Evolutionary conservation across 2,888 invertebrate genomes (phyloP), one percentile per base, ranked within the genome.

Genomic region (Ectemnius cavifrons): DNA sequence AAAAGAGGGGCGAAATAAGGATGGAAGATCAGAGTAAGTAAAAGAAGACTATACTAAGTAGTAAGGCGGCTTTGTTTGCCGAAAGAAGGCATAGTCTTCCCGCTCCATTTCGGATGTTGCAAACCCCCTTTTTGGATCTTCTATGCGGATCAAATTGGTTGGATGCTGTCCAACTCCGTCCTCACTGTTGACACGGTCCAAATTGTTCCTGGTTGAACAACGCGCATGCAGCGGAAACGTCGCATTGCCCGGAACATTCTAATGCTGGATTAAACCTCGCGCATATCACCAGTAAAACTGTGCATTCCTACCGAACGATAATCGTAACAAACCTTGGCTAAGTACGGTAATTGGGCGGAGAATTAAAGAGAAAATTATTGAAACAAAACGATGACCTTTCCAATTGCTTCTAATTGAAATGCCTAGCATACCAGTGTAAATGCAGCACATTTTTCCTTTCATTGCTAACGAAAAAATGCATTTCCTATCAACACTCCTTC

Each of bases 261-360:
- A 85, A 86, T 87, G 85, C 76, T 73, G 84, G 83, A 88, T 87
- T 85, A 85, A 87, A 37, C 28, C 28, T 37, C 4, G 28, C 28
- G 37, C 11, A 11, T 37, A 37, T 37, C 11, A 37, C 37, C 37
- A 6, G 37, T 2, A 8, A 6, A 37, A 37, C 28, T 3, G 8
- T 37, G 37, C 37, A 37, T 37, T 37, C 37, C 37, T 37, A 4
- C 37, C 8, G 11, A 37, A 37, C 37, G 11, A 11, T 11, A 11
- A 11, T 37, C 37, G 11, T 37, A 37, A 37, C 1, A 37, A 37
- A 4, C 37, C 11, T 37, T 37, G 37, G 37, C 0, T 37, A 4
- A 6, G 11, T 4, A 37, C 37, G 37, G 8, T 1, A 37, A 8
- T 37, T 6, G 8, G 37, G 1, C 37, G 37, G 1, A 6, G 8